These are phyloP conservation scores for Aphis craccivora DNA, from an alignment of 1,140 invertebrate species.

Conservation along the genomic window DNA sequence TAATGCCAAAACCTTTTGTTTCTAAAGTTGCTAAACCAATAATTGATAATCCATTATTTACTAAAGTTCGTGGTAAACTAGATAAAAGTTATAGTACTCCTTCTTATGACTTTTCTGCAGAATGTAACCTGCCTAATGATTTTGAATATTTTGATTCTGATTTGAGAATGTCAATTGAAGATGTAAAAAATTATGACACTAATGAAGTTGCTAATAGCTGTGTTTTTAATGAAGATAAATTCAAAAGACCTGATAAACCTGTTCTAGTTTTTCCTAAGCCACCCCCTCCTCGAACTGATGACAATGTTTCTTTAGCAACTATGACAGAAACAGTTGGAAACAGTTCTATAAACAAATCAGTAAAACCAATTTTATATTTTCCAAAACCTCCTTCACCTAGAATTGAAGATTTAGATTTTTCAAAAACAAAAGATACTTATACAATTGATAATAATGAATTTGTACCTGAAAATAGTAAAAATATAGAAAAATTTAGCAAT, in stretches of 20 bases:
- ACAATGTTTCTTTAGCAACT: neutral
- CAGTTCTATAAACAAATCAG: constrained; percentile 12
- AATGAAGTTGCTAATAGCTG: neutral
- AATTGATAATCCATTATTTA: constrained; percentile 16
- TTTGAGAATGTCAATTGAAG: constrained; percentile 34
- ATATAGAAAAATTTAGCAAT: neutral
- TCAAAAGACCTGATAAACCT: constrained; percentile 51
- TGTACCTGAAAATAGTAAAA: constrained; percentile 20
- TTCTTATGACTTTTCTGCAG: constrained; percentile 71
- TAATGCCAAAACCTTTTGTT: constrained; percentile 63
- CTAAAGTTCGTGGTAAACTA: constrained; percentile 66
- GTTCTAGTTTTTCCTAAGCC: constrained; percentile 38
- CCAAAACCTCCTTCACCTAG: constrained; percentile 31
- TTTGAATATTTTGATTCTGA: constrained; percentile 55
- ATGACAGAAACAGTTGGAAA: neutral
- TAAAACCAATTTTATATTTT: constrained; percentile 28
- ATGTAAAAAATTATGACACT: constrained; percentile 19
- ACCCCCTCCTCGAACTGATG: constrained; percentile 20
- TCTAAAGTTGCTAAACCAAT: constrained; percentile 55
- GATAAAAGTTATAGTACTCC: constrained; percentile 82
- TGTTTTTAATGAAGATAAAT: constrained; percentile 28
- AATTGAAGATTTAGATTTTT: neutral
- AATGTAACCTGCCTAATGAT: constrained; percentile 1
- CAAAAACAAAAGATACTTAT: neutral
- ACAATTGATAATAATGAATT: constrained; percentile 3